A percentile compares a stretch with the other conserved stretches of the same genome.
Evolutionary conservation across 2,888 invertebrate species (phyloP).

Genomic region (Lymantria monacha): DNA sequence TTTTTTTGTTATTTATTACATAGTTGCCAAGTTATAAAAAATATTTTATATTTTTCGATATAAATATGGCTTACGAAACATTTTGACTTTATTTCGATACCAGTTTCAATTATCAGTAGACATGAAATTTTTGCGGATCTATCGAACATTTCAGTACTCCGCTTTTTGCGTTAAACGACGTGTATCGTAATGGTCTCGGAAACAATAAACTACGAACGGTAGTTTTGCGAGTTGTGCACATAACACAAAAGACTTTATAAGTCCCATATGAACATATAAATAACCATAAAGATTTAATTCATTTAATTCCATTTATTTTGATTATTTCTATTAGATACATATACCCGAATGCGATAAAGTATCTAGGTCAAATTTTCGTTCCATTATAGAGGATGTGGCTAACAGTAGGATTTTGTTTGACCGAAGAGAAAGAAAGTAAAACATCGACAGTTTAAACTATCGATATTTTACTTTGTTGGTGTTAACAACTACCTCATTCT

Average conservation of each 20-base stretch:
- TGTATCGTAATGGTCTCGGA: constrained; percentile 61
- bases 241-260: constrained; percentile 21
- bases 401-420: no score
- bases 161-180: constrained; percentile 61
- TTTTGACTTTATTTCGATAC: constrained; percentile 38
- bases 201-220: constrained; percentile 55
- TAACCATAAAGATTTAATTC: neutral
- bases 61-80: neutral
- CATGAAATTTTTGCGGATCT: constrained; percentile 43
- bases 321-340: no score
- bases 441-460: no score
- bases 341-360: no score
- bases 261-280: constrained; percentile 15
- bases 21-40: no score
- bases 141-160: constrained; percentile 46
- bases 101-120: constrained; percentile 51
- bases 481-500: no score
- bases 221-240: constrained; percentile 41
- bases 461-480: no score
- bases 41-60: neutral
- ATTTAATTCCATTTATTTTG: no score
- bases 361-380: no score
- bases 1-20: no score
- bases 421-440: no score
- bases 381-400: no score